Percentiles rank a stretch among this genome's conserved stretches.
These are phyloP conservation scores for Drosophila quinaria DNA, from an alignment of 2,888 invertebrate genomes.

Conservation along the genomic window DNA sequence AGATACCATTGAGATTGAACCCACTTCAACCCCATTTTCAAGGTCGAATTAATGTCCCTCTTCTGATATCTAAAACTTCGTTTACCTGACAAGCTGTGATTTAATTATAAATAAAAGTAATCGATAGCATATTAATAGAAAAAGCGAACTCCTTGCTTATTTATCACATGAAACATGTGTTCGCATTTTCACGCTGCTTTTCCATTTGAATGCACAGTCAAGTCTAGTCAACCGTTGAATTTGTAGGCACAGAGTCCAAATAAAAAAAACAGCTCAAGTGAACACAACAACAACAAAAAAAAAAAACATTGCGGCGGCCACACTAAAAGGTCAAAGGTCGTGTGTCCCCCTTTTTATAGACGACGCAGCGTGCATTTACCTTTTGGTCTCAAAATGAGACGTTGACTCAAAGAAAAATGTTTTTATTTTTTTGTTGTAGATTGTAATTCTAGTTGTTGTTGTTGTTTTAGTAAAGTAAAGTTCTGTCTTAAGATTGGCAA, in stretches of 20 bases:
- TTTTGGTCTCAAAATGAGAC: conserved; percentile 58
- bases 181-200: conserved; percentile 65
- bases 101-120: conserved; percentile 47
- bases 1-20: neutral
- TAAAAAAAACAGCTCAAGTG: conserved; percentile 16
- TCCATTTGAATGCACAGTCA: conserved; percentile 50
- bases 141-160: neutral
- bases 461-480: conserved; percentile 33
- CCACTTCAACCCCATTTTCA: conserved; percentile 3
- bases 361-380: conserved; percentile 69
- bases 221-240: conserved; percentile 42
- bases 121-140: conserved; percentile 56
- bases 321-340: conserved; percentile 77
- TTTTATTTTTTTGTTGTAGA: conserved; percentile 6
- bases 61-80: neutral
- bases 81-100: neutral
- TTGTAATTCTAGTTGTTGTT: conserved; percentile 11
- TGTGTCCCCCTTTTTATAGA: conserved; percentile 7
- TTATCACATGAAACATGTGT: conserved; percentile 49
- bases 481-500: conserved; percentile 45
- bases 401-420: conserved; percentile 59
- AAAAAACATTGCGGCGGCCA: conserved; percentile 9
- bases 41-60: conserved; percentile 2
- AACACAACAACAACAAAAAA: conserved; percentile 3
- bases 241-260: conserved; percentile 8